A percentile compares a stretch with the other conserved stretches of the same genome.
phyloP scores from a whole-genome alignment of 2,888 invertebrate genomes.

The Trichogramma dendrolimi region DNA sequence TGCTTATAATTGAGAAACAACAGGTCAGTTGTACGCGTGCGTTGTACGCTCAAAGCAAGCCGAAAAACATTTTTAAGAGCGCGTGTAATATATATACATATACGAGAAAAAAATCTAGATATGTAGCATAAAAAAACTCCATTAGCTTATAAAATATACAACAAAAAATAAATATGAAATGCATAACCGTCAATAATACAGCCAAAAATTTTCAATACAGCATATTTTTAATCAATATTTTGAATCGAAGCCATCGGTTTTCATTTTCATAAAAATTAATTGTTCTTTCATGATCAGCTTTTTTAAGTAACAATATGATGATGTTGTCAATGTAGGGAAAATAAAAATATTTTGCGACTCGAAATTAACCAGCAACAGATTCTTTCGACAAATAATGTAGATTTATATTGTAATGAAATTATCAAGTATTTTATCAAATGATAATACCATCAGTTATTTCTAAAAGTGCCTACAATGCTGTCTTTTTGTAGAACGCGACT shows the following conservation, averaged over 20 bases:
- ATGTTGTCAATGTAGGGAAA: no score
- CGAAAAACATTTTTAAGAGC: not conserved
- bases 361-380: no score
- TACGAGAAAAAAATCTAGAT: conserved; percentile 12
- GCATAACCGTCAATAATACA: conserved; percentile 21
- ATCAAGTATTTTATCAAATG: not conserved
- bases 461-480: conserved; percentile 49
- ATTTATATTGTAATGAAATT: not conserved
- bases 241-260: conserved; percentile 1
- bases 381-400: not conserved
- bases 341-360: no score
- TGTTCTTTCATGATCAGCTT: no score
- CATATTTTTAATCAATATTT: no score
- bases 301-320: no score
- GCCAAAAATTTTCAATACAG: not conserved
- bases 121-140: conserved; percentile 11
- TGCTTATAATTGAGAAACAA: no score
- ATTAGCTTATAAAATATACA: conserved; percentile 16
- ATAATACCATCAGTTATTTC: conserved; percentile 35
- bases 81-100: conserved; percentile 12
- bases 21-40: no score
- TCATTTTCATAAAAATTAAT: not conserved
- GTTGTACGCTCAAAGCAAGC: no score
- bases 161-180: conserved; percentile 13
- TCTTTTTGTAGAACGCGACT: conserved; percentile 29